Evolutionary conservation across 2,888 invertebrate genomes (phyloP).

Genomic region (Acrocyrtus sp.): DNA sequence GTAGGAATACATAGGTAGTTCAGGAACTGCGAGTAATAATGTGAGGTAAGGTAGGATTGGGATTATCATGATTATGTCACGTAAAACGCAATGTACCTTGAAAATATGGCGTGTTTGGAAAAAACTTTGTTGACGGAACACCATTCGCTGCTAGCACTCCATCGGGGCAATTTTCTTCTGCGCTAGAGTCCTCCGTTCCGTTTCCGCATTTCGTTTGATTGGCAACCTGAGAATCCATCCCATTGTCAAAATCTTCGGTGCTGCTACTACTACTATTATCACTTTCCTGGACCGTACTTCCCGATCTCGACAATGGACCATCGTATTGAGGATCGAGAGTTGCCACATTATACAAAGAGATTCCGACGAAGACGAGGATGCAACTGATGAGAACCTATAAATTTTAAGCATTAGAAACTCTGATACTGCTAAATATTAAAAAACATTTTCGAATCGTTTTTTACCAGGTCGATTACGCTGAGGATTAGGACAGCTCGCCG

Average conservation of each 20-base stretch:
- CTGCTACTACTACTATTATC: neutral
- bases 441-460: neutral
- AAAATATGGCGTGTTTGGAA: neutral
- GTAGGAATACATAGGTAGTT: neutral
- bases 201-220: neutral
- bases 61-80: neutral
- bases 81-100: no score
- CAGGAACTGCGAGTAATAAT: no score
- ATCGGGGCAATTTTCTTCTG: slow-evolving; percentile 3
- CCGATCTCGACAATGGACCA: no score
- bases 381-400: slow-evolving; percentile 11
- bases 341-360: slow-evolving; percentile 35
- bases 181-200: neutral
- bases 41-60: slow-evolving; percentile 10
- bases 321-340: neutral
- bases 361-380: slow-evolving; percentile 23
- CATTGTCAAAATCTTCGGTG: neutral
- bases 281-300: no score
- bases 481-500: slow-evolving; percentile 24
- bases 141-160: no score
- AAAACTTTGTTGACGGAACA: no score
- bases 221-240: neutral
- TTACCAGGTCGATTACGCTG: slow-evolving; percentile 27
- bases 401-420: neutral
- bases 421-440: neutral